Evolutionary conservation across 2,113 vertebrate species (phyloP).

Genomic region (Cebus imitator): DNA sequence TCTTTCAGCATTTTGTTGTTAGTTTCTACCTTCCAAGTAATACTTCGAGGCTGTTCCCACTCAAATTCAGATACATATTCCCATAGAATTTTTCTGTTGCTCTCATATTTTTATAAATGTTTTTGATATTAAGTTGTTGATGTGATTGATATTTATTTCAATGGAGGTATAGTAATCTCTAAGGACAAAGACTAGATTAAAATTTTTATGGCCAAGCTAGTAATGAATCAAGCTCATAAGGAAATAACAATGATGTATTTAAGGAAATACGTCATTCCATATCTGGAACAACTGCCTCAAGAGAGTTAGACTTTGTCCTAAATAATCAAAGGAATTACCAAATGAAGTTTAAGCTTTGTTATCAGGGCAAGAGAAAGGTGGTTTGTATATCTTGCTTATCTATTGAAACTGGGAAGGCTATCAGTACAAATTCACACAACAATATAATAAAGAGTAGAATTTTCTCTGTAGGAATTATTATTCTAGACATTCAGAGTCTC

Average conservation of each 20-base stretch:
- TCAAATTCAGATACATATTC: background rate
- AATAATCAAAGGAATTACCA: background rate
- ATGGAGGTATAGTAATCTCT: background rate
- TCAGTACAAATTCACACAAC: background rate
- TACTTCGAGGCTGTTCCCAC: background rate
- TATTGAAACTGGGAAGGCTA: background rate
- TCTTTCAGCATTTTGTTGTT: background rate
- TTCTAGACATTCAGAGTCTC: background rate
- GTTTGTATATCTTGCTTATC: background rate
- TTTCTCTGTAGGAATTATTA: background rate
- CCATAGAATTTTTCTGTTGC: background rate
- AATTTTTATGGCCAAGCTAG: background rate
- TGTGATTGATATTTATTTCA: background rate
- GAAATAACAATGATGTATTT: background rate
- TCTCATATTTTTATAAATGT: background rate
- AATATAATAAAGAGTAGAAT: background rate
- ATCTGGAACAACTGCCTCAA: background rate
- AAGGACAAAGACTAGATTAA: background rate
- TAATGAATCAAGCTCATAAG: background rate
- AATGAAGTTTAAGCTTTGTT: background rate
- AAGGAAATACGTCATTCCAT: background rate
- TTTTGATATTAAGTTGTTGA: background rate
- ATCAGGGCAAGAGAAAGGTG: background rate
- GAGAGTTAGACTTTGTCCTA: background rate
- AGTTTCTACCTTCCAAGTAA: background rate